Conservation (phyloP, 2,797 vertebrate species). For the Phrynocephalus forsythii region DNA sequence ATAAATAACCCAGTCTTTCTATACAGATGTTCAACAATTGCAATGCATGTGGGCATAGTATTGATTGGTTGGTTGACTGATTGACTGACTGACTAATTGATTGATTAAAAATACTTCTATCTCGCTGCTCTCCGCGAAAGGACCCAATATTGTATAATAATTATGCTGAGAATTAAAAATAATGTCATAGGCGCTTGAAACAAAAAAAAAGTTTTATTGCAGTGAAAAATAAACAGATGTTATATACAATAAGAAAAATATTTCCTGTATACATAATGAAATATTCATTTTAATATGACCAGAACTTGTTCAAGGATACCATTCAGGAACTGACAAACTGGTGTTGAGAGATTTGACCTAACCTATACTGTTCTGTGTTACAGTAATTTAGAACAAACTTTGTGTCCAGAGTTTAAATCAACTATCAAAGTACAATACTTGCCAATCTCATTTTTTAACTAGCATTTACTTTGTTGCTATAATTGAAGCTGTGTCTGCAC, state of each 20-base stretch:
- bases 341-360: constrained; percentile 4
- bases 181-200: constrained; percentile 11
- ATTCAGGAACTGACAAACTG: not conserved
- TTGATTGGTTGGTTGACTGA: no score
- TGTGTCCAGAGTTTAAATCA: not conserved
- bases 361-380: not conserved
- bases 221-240: constrained; percentile 61
- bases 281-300: constrained; percentile 39
- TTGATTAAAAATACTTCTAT: no score
- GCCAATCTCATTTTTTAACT: not conserved
- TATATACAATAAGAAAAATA: constrained; percentile 51
- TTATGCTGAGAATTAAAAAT: constrained; percentile 29
- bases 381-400: not conserved
- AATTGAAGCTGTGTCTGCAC: constrained; percentile 8
- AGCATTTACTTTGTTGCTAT: not conserved
- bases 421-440: not conserved
- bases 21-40: not conserved
- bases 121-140: no score
- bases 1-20: not conserved
- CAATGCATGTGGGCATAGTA: not conserved
- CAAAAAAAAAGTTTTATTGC: constrained; percentile 65
- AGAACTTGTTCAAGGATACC: constrained; percentile 26
- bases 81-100: no score
- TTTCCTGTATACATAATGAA: constrained; percentile 51
- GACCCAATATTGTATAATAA: not conserved